Base-by-base conservation (phyloP, 2,797 vertebrate genomes). In the Chelidonichthys spinosus region DNA sequence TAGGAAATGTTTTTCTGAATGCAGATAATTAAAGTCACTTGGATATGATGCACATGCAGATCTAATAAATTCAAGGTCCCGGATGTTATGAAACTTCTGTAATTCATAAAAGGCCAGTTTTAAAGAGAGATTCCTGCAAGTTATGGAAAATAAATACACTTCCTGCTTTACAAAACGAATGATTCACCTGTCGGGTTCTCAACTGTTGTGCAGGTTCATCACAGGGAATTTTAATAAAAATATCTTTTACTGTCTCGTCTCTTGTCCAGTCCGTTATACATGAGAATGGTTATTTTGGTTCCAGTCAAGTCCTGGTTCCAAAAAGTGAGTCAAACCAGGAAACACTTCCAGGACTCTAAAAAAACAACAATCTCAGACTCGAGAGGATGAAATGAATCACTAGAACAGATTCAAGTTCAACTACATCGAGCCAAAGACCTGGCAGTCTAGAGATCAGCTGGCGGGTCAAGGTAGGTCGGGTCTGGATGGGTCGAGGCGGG, bases 381-480 rank as follows among this genome's bases (percentile, higher is more conserved):
- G 49, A 43, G 18, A 25, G 39, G 44, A 46, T 2, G 25, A 25
- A 25, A 25, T 25, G 25, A 25, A 25, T 25, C 25, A 25, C 25
- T 25, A 25, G 25, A 25, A 25, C 25, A 25, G 25, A 25, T 25
- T 25, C 25, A 25, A 25, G 25, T 25, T 25, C 25, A 25, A 25
- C 25, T 25, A 25, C 25, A 70, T 71, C 65, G 74, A 59, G 52
- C 42, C 44, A 4, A 39, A 39, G 71, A 80, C 32, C 62, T 33
- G 74, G 76, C 74, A 69, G 71, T 71, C 11, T 0, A 40, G 44
- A 50, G 56, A 18, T 49, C 44, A 25, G 52, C 58, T 18, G 56
- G n/a, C 49, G 35, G 54, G 32, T 62, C 42, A 0, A 25, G 25
- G 25, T 2, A 5, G 13, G 47, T 15, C 9, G 18, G 77, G 76